Conservation (phyloP, 2,888 invertebrate species). For the Brassicogethes aeneus region DNA sequence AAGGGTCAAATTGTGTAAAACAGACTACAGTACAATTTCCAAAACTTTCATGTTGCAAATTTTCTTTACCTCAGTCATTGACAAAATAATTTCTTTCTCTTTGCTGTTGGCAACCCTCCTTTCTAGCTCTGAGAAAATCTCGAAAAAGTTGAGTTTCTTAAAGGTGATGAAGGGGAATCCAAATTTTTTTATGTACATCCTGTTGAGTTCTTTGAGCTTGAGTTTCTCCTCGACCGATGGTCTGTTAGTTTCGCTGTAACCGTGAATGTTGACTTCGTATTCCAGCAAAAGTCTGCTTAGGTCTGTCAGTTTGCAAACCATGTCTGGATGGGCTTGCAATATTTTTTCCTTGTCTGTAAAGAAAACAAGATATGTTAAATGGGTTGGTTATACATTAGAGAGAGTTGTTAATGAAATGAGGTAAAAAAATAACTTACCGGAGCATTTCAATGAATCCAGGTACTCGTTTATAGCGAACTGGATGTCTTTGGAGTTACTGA, state of each 20-base stretch:
- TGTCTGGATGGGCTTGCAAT: constrained; percentile 54
- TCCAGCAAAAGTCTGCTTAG: constrained; percentile 49
- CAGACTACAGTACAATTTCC: constrained; percentile 26
- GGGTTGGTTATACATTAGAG: not conserved
- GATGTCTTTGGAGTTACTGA: constrained; percentile 41
- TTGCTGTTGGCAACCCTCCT: constrained; percentile 45
- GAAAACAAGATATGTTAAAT: constrained; percentile 8
- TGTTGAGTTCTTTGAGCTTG: constrained; percentile 42
- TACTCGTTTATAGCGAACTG: constrained; percentile 46
- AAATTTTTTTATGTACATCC: constrained; percentile 55
- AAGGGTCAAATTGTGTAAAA: no score
- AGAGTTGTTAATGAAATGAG: not conserved
- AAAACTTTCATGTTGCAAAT: constrained; percentile 52
- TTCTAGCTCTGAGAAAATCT: constrained; percentile 50
- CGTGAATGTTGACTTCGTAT: constrained; percentile 47
- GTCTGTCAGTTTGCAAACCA: constrained; percentile 50
- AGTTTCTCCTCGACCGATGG: constrained; percentile 47
- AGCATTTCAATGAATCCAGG: constrained; percentile 44
- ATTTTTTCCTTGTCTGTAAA: constrained; percentile 47
- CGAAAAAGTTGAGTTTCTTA: constrained; percentile 50
- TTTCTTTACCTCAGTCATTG: constrained; percentile 60
- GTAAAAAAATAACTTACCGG: no score
- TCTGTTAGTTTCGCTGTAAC: constrained; percentile 40
- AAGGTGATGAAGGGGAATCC: constrained; percentile 62
- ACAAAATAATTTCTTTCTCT: constrained; percentile 47